A percentile compares a stretch with the other conserved stretches of the same genome.
phyloP scores from a whole-genome alignment of 2,888 invertebrate species.

The Ceraclea dissimilis region DNA sequence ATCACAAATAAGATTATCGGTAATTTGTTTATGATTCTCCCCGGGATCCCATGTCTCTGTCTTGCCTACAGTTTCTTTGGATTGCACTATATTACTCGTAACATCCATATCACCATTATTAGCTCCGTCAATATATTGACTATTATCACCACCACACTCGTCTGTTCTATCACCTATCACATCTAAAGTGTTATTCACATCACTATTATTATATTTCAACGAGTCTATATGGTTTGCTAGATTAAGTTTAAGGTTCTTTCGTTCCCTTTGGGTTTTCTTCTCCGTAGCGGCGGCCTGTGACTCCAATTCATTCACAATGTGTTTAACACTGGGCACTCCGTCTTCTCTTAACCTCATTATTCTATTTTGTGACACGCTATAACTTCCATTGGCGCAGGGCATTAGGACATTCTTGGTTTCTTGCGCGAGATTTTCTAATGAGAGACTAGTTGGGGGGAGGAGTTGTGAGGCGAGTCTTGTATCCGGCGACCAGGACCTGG shows the following conservation, averaged over 20 bases:
- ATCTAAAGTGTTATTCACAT: constrained; percentile 32
- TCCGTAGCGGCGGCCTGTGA: constrained; percentile 37
- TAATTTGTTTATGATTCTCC: constrained; percentile 35
- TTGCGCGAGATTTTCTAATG: constrained; percentile 58
- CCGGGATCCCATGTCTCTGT: constrained; percentile 64
- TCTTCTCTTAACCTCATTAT: constrained; percentile 73
- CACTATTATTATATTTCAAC: constrained; percentile 29
- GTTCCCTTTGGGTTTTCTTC: constrained; percentile 32
- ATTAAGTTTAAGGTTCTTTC: constrained; percentile 45
- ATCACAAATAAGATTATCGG: constrained; percentile 31
- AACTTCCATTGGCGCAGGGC: constrained; percentile 80
- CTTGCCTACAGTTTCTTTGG: constrained; percentile 35
- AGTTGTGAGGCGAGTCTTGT: constrained; percentile 53
- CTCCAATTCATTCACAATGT: constrained; percentile 68
- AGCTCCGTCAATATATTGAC: constrained; percentile 33
- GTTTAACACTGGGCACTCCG: constrained; percentile 56
- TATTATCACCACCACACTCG: constrained; percentile 33
- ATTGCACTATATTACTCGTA: constrained; percentile 24
- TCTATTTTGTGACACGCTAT: constrained; percentile 87
- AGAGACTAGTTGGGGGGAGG: constrained; percentile 56
- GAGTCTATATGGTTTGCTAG: constrained; percentile 50
- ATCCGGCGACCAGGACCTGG: constrained; percentile 70
- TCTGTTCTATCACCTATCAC: constrained; percentile 13
- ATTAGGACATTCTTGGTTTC: constrained; percentile 72
- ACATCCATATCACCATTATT: constrained; percentile 29